Evolutionary conservation across 1,140 invertebrate species (phyloP).

Genomic region (Drosophila funebris): DNA sequence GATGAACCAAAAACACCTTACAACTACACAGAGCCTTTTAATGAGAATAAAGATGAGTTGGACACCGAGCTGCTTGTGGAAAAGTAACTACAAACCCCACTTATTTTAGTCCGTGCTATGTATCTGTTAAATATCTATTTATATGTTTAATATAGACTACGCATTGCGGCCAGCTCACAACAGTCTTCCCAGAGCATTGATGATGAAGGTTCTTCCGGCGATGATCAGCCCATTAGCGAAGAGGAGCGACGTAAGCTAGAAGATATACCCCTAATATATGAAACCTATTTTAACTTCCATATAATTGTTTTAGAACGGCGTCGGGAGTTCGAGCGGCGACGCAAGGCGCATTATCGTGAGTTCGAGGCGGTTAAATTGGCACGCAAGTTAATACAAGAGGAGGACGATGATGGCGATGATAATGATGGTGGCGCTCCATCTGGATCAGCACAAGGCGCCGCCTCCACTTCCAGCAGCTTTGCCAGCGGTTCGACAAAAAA

Average conservation of each 20-base stretch:
- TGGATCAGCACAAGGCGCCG: conserved; percentile 37
- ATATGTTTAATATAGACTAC: conserved; percentile 72
- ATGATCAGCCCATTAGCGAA: conserved; percentile 87
- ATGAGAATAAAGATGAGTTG: conserved; percentile 89
- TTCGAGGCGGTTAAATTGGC: conserved; percentile 96
- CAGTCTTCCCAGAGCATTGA: conserved; percentile 85
- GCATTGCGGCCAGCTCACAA: conserved; percentile 83
- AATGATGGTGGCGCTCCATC: conserved; percentile 68
- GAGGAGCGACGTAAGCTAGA: conserved; percentile 84
- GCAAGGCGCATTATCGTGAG: conserved; percentile 98
- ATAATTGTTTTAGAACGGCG: conserved; percentile 85
- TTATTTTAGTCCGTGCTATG: not conserved
- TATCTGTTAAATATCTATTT: not conserved
- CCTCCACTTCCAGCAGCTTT: conserved; percentile 48
- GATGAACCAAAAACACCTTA: conserved; percentile 99
- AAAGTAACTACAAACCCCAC: conserved; percentile 84
- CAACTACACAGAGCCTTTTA: conserved; percentile 90
- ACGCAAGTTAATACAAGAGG: conserved; percentile 94
- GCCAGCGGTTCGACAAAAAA: conserved; percentile 53
- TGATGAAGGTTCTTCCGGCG: conserved; percentile 86
- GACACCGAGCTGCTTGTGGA: conserved; percentile 92
- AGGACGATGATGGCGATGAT: conserved; percentile 93
- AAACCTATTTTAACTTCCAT: conserved; percentile 16
- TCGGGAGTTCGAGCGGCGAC: conserved; percentile 93
- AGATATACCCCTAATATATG: not conserved